Base-by-base conservation (phyloP, 2,113 vertebrate genomes). In the Pedionomus torquatus region DNA sequence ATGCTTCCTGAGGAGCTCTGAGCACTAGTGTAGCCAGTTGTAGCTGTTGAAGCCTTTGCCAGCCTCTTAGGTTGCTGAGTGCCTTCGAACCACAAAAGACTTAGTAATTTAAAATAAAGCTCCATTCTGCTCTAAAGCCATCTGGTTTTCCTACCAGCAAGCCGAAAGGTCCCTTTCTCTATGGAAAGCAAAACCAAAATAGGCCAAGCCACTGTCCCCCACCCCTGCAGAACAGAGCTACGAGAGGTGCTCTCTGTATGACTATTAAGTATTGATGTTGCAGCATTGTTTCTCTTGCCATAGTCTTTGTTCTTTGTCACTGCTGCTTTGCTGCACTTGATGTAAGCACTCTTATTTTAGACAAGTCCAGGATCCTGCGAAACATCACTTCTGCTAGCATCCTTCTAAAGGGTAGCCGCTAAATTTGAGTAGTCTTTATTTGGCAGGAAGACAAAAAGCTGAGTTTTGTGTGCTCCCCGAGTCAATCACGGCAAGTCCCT, bases 11-110 rank as follows among this genome's bases (percentile, higher is more conserved):
- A 23, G 63, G 18, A 83, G 68, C 83, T 41, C 35, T 83, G 51
- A 18, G 24, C 0, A 0, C 43, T 49, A 3, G 4, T 10, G 31
- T 26, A 72, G 61, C 35, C 10, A 17, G 46, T 20, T 3, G 2
- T 25, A 80, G 75, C 77, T 70, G 35, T 70, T 33, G 49, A 52
- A 85, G 78, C 49, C 23, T 74, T 90, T n/a, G 13, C 33, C 82
- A 75, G 49, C 21, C 15, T 65, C 24, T 64, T 49, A 51, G 33
- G 52, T 39, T 92, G 33, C 64, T 6, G 21, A 31, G 48, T 68
- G 13, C 26, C 39, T 66, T 80, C 30, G 89, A 44, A 84, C 25
- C 31, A 33, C 25, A 52, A 68, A 81, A 52, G 24, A 39, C 5
- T 18, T 78, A 54, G 6, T 69, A 41, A 49, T 72, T 78, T 41